These are phyloP conservation scores for Pilophorus perplexus DNA, from an alignment of 2,888 invertebrate genomes.

Conservation along the genomic window DNA sequence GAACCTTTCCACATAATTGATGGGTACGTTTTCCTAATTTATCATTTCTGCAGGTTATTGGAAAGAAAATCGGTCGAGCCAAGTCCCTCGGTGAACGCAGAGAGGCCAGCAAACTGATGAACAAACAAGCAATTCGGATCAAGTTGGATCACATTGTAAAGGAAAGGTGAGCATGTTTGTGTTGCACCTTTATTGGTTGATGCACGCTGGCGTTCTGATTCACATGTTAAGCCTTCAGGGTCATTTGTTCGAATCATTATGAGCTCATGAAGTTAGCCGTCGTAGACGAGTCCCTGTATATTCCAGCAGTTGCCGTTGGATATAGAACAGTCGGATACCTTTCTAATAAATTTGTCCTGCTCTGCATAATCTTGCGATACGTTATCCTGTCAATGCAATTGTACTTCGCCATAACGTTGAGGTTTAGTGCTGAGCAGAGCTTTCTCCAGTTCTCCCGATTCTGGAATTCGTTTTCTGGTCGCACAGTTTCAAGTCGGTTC, in stretches of 20 bases:
- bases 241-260: not conserved
- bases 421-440: not conserved
- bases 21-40: not conserved
- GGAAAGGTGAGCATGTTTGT: constrained; percentile 77
- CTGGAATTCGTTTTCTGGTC: not conserved
- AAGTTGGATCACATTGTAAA: constrained; percentile 94
- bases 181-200: no score
- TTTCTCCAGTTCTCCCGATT: not conserved
- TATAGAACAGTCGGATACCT: no score
- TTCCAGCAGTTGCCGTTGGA: not conserved
- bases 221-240: no score
- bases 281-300: not conserved
- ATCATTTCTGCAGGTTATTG: constrained; percentile 64
- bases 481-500: no score
- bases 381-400: not conserved
- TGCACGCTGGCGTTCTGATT: no score
- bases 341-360: no score
- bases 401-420: not conserved
- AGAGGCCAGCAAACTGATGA: constrained; percentile 68
- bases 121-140: constrained; percentile 75
- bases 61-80: constrained; percentile 76
- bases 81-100: constrained; percentile 77
- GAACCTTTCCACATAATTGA: not conserved
- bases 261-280: not conserved
- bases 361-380: not conserved